phyloP scores from a whole-genome alignment of 2,113 vertebrate genomes.

The Ammodramus savannarum region DNA sequence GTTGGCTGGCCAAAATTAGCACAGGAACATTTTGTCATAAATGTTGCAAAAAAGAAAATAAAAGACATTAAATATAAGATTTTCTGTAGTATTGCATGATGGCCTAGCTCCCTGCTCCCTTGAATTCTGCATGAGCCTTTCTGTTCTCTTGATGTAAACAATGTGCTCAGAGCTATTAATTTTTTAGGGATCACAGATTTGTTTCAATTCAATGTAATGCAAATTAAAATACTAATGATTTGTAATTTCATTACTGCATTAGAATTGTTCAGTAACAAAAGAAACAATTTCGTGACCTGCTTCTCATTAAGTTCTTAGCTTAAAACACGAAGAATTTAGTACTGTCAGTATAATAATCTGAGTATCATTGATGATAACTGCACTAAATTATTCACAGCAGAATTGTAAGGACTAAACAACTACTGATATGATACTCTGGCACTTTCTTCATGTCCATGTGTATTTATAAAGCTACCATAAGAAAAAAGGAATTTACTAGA shows the following conservation, averaged over 20 bases:
- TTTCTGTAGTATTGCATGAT: neutral
- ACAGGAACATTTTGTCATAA: neutral
- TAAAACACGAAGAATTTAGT: neutral
- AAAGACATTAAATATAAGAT: neutral
- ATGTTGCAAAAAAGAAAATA: neutral
- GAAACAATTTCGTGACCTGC: neutral
- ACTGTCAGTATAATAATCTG: neutral
- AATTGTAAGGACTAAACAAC: neutral
- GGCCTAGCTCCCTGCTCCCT: neutral
- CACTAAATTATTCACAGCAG: neutral
- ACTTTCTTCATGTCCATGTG: fast-evolving
- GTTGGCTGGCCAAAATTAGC: neutral
- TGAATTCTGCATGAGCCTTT: neutral
- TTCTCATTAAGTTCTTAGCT: neutral
- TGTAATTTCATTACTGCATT: neutral
- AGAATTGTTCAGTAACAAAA: neutral
- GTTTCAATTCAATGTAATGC: neutral
- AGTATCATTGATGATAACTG: neutral
- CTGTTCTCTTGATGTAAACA: neutral
- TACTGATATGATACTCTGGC: neutral
- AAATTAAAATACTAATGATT: neutral
- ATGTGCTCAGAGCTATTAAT: neutral
- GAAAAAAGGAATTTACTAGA: neutral
- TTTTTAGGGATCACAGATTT: neutral
- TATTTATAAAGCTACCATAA: neutral